phyloP scores from a whole-genome alignment of 2,888 invertebrate genomes.

The Gnatocerus cornutus region DNA sequence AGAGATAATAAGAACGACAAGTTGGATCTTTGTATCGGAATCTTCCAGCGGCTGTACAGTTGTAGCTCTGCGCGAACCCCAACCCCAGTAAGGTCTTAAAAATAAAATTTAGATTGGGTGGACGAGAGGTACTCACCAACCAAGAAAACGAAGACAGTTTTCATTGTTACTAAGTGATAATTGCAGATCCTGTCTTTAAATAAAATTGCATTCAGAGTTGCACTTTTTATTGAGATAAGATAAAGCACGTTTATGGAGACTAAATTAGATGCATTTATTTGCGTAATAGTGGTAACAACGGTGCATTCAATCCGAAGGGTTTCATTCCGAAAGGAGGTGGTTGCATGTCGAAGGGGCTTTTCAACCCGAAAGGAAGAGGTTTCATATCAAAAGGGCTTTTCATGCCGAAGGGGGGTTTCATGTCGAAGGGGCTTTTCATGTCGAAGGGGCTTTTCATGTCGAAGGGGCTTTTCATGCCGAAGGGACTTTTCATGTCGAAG shows the following conservation, averaged over 20 bases:
- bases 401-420: no score
- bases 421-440: no score
- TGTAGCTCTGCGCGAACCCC: conserved; percentile 27
- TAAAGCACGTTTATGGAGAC: background rate
- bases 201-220: conserved; percentile 22
- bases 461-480: no score
- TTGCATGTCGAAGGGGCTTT: no score
- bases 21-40: conserved; percentile 46
- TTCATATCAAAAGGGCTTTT: no score
- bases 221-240: conserved; percentile 36
- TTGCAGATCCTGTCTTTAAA: conserved; percentile 10
- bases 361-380: no score
- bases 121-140: conserved; percentile 2
- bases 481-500: no score
- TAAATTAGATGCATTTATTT: no score
- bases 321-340: no score
- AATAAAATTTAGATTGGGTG: background rate
- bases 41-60: conserved; percentile 45
- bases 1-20: conserved; percentile 49
- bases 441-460: no score
- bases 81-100: conserved; percentile 7
- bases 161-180: conserved; percentile 11
- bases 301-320: no score
- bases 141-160: conserved; percentile 6
- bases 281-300: no score